Evolutionary conservation across 2,888 invertebrate genomes (phyloP), one percentile per base, ranked within the genome.

Genomic region (Hybos culiciformis): DNA sequence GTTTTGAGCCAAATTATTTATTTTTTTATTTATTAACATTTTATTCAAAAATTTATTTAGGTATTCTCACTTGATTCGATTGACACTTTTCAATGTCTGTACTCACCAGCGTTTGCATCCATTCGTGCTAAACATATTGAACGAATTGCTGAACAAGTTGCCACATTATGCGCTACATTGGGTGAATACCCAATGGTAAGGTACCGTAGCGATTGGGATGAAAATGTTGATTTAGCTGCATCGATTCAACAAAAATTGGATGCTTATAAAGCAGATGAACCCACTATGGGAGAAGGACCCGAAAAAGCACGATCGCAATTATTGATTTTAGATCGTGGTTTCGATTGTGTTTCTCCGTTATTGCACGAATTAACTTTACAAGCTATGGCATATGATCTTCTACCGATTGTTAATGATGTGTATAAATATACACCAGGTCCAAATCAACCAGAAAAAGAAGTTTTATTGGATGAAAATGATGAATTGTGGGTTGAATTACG

Each of bases 241-340:
- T 75, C 96, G 54, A 90, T 99, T 50, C 97, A 98, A 64, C 97
- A 97, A 65, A 99, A 99, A 65, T 71, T 98, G 58, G 97, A 98
- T 67, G 97, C 96, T 17, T 99, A 98, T 69, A 97, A 98, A 75
- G 96, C 98, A 12, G 98, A 98, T 64, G 98, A 99, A 64, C 96
- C 97, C 23, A 94, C 97, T 12, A 99, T 98, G 98, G 98, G 98
- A 17, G 97, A 98, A 70, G 97, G 92, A 1, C 90, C 90, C 0
- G 94, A 96, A 69, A 97, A 97, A 66, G 86, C 93, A 18, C 80
- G 94, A 47, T 96, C 96, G 3, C 94, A 96, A 63, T 72, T 99
- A 48, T 69, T 99, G 42, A 93, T 99, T 55, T 69, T 98, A 52
- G 97, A 97, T 70, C 81, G 98, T 56, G 98, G 98, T 37, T 97